Percentiles rank a stretch among this genome's conserved stretches.
phyloP scores from a whole-genome alignment of 2,113 vertebrate genomes.

The Hymenochirus boettgeri region DNA sequence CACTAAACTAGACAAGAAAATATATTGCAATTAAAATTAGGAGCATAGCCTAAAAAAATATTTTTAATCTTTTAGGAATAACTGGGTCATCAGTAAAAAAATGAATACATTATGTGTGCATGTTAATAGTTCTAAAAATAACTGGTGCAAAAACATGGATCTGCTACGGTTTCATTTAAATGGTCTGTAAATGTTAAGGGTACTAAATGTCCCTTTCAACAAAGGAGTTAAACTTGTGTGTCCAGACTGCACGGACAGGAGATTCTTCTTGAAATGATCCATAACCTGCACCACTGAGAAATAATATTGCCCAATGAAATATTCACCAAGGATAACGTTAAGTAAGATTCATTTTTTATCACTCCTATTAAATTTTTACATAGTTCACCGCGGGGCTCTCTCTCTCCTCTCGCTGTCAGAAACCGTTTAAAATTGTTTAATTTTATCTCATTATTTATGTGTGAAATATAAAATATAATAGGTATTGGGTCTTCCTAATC shows the following conservation, averaged over 20 bases:
- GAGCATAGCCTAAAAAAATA: too few relatives aligned
- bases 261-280: slow-evolving; percentile 21
- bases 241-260: background rate
- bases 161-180: too few relatives aligned
- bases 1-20: too few relatives aligned
- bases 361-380: slow-evolving; percentile 1
- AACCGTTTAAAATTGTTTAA: slow-evolving; percentile 32
- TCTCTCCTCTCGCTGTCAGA: background rate
- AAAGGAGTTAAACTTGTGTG: background rate
- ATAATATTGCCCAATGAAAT: slow-evolving; percentile 12
- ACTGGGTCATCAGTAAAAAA: too few relatives aligned
- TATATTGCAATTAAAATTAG: too few relatives aligned
- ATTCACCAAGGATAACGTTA: slow-evolving; percentile 7
- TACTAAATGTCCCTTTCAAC: too few relatives aligned
- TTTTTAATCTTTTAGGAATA: too few relatives aligned
- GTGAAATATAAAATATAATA: slow-evolving; percentile 27
- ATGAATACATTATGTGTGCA: too few relatives aligned
- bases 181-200: too few relatives aligned
- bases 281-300: background rate
- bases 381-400: background rate
- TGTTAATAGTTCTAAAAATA: too few relatives aligned
- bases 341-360: slow-evolving; percentile 16
- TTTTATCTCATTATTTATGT: slow-evolving; percentile 25
- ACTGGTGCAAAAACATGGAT: too few relatives aligned
- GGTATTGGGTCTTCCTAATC: slow-evolving; percentile 6